phyloP scores from a whole-genome alignment of 1,140 invertebrate species.

The Drosophila punjabiensis region DNA sequence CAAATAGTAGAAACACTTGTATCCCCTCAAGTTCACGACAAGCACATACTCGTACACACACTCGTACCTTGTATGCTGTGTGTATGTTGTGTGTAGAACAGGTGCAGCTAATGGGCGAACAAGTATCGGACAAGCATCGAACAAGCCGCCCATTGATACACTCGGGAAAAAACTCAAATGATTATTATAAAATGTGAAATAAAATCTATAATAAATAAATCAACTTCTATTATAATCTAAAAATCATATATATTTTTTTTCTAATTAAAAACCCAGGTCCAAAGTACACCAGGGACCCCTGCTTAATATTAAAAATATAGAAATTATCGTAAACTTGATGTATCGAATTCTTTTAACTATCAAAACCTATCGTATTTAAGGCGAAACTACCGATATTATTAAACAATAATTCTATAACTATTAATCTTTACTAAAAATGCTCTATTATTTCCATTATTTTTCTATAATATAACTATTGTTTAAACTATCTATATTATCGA shows the following conservation, averaged over 20 bases:
- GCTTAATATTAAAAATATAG: neutral
- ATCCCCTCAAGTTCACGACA: conserved; percentile 66
- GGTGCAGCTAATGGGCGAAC: conserved; percentile 63
- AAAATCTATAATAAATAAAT: neutral
- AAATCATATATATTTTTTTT: neutral
- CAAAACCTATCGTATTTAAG: neutral
- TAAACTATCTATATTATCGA: neutral
- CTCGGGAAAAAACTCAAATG: too few relatives aligned
- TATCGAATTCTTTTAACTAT: neutral
- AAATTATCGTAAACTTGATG: neutral
- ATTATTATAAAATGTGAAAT: neutral
- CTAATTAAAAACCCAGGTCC: neutral
- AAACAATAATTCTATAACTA: too few relatives aligned
- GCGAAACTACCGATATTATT: neutral
- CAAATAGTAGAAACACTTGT: conserved; percentile 67
- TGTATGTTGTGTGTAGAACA: conserved; percentile 44
- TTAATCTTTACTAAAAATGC: too few relatives aligned
- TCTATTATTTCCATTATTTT: too few relatives aligned
- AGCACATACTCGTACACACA: conserved; percentile 25
- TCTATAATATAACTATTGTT: too few relatives aligned
- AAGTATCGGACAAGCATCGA: conserved; percentile 33
- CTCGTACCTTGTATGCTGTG: neutral
- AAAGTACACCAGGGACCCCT: neutral
- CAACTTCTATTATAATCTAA: neutral
- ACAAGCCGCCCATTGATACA: conserved; percentile 41